Evolutionary conservation across 1,140 invertebrate species (phyloP).

Genomic region (Panulirus ornatus): DNA sequence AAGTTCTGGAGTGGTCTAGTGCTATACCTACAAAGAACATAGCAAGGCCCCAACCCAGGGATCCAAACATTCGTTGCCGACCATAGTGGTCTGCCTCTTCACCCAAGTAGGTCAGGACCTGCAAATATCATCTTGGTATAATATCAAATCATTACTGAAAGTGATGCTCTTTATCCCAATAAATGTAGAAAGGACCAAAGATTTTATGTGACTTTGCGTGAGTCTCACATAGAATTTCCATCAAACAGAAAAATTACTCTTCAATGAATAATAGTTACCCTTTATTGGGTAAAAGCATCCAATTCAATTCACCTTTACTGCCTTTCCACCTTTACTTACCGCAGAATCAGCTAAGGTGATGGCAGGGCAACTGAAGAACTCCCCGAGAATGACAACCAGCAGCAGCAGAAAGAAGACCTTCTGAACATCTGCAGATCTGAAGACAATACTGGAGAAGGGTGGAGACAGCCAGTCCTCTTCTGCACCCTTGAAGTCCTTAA

Average conservation of each 20-base stretch:
- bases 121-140: too few species aligned
- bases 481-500: constrained; percentile 81
- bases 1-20: constrained; percentile 94
- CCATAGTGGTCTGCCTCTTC: constrained; percentile 95
- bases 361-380: constrained; percentile 98
- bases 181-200: too few species aligned
- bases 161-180: too few species aligned
- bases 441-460: constrained; percentile 95
- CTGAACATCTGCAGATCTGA: constrained; percentile 91
- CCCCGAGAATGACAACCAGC: constrained; percentile 94
- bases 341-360: constrained; percentile 97
- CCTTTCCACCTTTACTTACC: constrained; percentile 80
- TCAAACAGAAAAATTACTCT: too few species aligned
- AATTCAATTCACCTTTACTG: too few species aligned
- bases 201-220: too few species aligned
- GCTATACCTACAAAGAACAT: constrained; percentile 99
- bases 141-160: too few species aligned
- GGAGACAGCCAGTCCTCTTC: constrained; percentile 89
- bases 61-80: constrained; percentile 98
- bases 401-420: constrained; percentile 97
- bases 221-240: too few species aligned
- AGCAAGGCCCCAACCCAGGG: constrained; percentile 96
- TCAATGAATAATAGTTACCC: too few species aligned
- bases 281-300: too few species aligned
- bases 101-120: constrained; percentile 88